Conservation (phyloP, 2,797 vertebrate species). For the Vipera latastei region DNA sequence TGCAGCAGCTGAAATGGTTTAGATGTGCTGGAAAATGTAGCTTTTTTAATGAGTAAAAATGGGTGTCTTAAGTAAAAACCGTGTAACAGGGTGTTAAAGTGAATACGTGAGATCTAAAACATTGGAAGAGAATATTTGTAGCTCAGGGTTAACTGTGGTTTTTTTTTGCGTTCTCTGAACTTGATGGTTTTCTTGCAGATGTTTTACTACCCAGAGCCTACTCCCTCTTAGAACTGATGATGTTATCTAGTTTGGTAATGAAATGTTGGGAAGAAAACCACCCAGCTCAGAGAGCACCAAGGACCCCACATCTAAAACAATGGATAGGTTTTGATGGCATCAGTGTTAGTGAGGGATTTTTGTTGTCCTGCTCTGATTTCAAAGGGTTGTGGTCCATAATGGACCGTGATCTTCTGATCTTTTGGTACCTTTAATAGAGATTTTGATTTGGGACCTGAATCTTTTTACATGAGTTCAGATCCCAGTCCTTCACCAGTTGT, state of each 20-base stretch:
- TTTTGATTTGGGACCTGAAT: neutral
- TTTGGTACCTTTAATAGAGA: too few relatives aligned
- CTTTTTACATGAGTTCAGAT: neutral
- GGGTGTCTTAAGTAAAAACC: neutral
- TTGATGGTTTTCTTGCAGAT: neutral
- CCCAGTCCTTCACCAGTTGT: neutral
- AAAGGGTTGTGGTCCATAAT: too few relatives aligned
- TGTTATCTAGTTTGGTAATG: neutral
- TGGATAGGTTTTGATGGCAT: constrained; percentile 40
- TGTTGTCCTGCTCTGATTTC: neutral
- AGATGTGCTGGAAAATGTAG: constrained; percentile 27
- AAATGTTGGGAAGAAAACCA: neutral
- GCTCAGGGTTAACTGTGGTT: neutral
- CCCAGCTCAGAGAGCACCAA: neutral
- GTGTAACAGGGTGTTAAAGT: neutral
- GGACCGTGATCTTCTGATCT: neutral
- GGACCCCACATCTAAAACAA: constrained; percentile 11
- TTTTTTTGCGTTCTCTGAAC: neutral
- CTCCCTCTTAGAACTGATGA: neutral
- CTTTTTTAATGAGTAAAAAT: neutral
- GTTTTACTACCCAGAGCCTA: neutral
- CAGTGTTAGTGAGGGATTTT: constrained; percentile 10
- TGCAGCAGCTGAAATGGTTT: constrained; percentile 45
- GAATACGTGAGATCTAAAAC: constrained; percentile 31
- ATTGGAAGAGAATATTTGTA: constrained; percentile 20